Percentiles rank a stretch among this genome's conserved stretches.
phyloP scores from a whole-genome alignment of 2,113 vertebrate species.

The Etia nguti region DNA sequence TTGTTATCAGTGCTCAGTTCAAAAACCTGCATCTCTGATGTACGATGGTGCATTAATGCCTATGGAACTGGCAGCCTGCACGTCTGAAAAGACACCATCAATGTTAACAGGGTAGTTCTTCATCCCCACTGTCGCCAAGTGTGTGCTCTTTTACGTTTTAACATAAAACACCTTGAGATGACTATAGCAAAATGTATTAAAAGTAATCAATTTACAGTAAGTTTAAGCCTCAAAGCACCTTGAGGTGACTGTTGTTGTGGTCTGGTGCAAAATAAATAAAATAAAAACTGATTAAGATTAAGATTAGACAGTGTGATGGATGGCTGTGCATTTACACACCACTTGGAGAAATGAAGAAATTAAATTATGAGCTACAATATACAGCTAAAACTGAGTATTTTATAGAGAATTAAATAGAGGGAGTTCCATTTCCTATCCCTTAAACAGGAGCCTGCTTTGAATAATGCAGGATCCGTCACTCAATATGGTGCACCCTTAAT shows the following conservation, averaged over 20 bases:
- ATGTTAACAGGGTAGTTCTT: background rate
- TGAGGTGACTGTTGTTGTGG: background rate
- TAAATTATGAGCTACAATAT: background rate
- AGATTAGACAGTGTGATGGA: background rate
- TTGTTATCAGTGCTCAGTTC: rapidly evolving
- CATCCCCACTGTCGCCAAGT: background rate
- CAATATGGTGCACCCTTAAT: background rate
- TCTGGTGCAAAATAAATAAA: background rate
- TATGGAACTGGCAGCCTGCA: background rate
- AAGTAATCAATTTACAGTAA: background rate
- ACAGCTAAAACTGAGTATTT: rapidly evolving
- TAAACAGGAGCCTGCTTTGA: background rate
- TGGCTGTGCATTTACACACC: background rate
- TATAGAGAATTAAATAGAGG: background rate
- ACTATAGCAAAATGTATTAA: background rate
- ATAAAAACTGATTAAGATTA: background rate
- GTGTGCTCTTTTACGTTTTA: background rate
- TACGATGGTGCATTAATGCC: background rate
- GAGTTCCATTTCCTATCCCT: background rate
- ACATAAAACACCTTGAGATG: background rate
- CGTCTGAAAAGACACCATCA: background rate
- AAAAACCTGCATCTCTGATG: background rate
- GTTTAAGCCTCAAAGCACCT: background rate
- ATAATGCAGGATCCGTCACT: background rate
- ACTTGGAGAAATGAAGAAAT: background rate